Percentiles rank a stretch among this genome's conserved stretches.
Evolutionary conservation across 2,797 vertebrate species (phyloP).

Genomic region (Tympanoctomys barrerae): DNA sequence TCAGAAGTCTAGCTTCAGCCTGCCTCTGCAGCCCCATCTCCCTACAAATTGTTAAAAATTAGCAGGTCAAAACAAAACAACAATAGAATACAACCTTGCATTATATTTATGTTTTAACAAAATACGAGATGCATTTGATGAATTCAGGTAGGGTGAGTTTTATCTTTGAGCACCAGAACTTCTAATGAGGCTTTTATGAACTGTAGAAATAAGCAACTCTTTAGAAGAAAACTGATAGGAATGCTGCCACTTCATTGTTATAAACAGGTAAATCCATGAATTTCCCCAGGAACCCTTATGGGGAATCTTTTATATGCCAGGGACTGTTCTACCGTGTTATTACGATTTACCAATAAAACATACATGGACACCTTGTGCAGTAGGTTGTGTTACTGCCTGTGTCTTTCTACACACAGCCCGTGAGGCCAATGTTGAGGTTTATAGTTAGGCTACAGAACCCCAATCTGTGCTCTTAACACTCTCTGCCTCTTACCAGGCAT

Average conservation of each 20-base stretch:
- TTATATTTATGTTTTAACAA: not conserved
- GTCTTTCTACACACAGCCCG: not conserved
- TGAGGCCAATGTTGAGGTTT: not conserved
- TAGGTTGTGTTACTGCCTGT: no score
- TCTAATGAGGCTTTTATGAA: not conserved
- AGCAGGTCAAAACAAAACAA: not conserved
- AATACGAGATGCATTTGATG: not conserved
- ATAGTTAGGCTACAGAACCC: not conserved
- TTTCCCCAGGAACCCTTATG: not conserved
- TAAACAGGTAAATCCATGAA: not conserved
- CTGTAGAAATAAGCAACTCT: not conserved
- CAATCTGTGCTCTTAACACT: not conserved
- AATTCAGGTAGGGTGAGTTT: not conserved
- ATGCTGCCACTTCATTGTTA: not conserved
- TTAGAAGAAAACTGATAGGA: not conserved
- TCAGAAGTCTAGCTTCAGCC: not conserved
- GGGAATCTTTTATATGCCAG: not conserved
- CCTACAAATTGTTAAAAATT: not conserved
- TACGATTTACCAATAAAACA: not conserved
- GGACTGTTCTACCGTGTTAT: not conserved
- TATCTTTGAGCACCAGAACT: not conserved
- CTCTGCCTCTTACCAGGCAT: not conserved
- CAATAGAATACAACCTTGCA: not conserved
- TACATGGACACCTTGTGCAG: fast-evolving
- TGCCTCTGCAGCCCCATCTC: not conserved